Base-by-base conservation (phyloP, 1,140 invertebrate genomes). In the Holcopasites calliopsidis region DNA sequence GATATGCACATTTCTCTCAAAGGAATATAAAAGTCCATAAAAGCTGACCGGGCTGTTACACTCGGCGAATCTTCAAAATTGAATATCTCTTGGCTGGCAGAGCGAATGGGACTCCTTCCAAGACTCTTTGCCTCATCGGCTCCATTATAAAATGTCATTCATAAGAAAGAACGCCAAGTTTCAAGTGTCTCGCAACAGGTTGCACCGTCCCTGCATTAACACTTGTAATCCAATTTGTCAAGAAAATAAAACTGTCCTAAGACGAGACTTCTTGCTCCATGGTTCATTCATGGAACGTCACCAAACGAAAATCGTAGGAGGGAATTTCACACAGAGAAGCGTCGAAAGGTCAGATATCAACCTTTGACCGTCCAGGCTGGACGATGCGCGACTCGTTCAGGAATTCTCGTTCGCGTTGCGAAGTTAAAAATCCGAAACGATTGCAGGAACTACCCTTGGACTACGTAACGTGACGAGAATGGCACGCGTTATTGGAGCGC, bases 101-200 rank as follows among this genome's bases (percentile, higher is more conserved):
- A 54, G 31, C 64, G 44, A 64, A 44, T 72, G 52, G n/a, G 64
- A 64, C 23, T 21, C 47, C 31, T 44, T 66, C 54, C 60, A 35
- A 66, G 61, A 35, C 60, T 57, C 40, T 18, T 11, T 42, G 50
- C 38, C 55, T 62, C 73, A 80, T 76, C 52, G 77, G 57, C 42
- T 80, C 72, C 35, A 58, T 76, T 76, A 76, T 76, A 64, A 82
- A 80, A 80, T 50, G 49, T 80, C 54, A 65, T 61, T 61, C 18
- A 42, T 31, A 49, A 71, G 33, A 23, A 52, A 65, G 52, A 49
- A 42, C 71, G 64, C 47, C 74, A 70, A 40, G 31, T 60, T 50
- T 33, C 16, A 26, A 50, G 49, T n/a, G 66, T 10, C 42, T 35
- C 50, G 44, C 66, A 72, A 82, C 66, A 80, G 35, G 49, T 77